Evolutionary conservation across 2,888 invertebrate genomes (phyloP), one percentile per base, ranked within the genome.

Genomic region (Podabrus alpinus): DNA sequence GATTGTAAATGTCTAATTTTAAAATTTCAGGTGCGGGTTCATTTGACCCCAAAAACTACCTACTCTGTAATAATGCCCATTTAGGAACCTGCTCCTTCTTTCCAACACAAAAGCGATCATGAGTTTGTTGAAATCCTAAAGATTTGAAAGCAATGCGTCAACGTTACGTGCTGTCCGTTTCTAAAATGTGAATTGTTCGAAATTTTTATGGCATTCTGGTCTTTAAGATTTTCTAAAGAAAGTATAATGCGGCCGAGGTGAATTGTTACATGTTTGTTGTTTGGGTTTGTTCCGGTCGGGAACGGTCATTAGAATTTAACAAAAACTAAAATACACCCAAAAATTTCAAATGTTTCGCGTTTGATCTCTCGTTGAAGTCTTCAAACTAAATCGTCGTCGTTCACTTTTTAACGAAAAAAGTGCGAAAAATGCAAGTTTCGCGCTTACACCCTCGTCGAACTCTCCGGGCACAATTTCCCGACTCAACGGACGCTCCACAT

Each of bases 251-350:
- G 59, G n/a, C 81, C 82, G 82, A 83, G 82, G 81, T 82, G 81
- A 78, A 82, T 83, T 81, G 81, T 84, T 83, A 82, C 66, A 79
- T 85, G 83, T 84, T 84, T 84, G 83, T 84, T 84, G 83, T 84
- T 83, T 82, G 77, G 78, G 75, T 81, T 80, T 81, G 84, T 85
- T 85, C 84, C 85, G 84, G 84, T 82, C 9, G 45, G 45, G 45
- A 45, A n/a, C 45, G 45, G 45, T 45, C 45, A n/a, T 45, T 45
- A 45, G 45, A n/a, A 45, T 45, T 45, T 45, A 45, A 45, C 45
- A n/a, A 45, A 45, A 45, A 45, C 45, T n/a, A 45, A 45, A 45
- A n/a, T 45, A 45, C 45, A n/a, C n/a, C n/a, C n/a, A n/a, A n/a
- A 13, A 13, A 29, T 29, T 29, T 13, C 11, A 25, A 25, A 13